These are phyloP conservation scores for Psilopsiagon aymara DNA, from an alignment of 2,113 vertebrate species.

Conservation along the genomic window DNA sequence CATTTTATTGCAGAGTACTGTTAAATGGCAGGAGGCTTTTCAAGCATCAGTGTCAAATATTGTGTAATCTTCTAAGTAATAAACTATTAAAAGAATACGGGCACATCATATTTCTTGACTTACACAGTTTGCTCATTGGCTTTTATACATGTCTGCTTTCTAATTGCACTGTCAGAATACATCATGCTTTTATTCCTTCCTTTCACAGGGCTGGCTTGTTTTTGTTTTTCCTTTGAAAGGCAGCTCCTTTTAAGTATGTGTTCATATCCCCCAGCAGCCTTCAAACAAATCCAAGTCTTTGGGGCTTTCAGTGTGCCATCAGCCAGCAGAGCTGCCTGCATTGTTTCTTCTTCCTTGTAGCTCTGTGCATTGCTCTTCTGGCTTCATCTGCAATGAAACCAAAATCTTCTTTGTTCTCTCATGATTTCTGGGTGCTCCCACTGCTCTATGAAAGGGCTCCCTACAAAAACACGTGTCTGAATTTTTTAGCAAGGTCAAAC, in stretches of 20 bases:
- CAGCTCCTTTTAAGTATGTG: neutral
- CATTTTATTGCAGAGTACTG: neutral
- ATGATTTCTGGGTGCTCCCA: neutral
- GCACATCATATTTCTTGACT: neutral
- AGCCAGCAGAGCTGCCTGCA: accelerated
- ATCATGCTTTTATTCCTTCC: conserved; percentile 17
- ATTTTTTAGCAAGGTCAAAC: neutral
- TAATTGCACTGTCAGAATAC: neutral
- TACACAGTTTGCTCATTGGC: conserved; percentile 4
- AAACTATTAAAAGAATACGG: conserved; percentile 4
- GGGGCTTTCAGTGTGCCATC: neutral
- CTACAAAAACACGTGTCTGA: neutral
- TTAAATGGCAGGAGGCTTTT: conserved; percentile 24
- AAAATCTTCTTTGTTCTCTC: neutral
- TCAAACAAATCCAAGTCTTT: conserved; percentile 4
- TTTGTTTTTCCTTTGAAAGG: neutral
- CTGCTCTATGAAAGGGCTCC: neutral
- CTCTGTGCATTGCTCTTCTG: neutral
- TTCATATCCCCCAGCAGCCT: neutral
- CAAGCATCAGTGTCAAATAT: conserved; percentile 20
- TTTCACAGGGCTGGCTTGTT: neutral
- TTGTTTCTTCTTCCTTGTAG: neutral
- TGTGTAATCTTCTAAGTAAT: conserved; percentile 21
- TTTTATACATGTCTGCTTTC: conserved; percentile 10
- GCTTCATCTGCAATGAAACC: neutral